Base-by-base conservation (phyloP, 2,888 invertebrate genomes). In the Idaea dimidiata region DNA sequence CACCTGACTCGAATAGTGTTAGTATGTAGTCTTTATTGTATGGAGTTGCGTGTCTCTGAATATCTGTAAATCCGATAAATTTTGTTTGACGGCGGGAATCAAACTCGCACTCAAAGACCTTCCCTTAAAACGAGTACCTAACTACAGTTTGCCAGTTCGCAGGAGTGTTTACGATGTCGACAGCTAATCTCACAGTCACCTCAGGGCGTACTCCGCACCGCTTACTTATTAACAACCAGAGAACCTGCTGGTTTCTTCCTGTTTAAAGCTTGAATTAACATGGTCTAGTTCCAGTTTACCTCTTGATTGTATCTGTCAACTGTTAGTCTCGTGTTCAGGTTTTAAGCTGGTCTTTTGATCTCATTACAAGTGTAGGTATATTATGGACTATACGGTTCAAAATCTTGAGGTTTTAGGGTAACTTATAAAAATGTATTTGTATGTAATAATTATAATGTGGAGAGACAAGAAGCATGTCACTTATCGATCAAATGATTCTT, bases 131-230 rank as follows among this genome's bases (percentile, higher is more conserved):
- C 43, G 43, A 43, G 43, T 43, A 43, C 3, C 14, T 43, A 43
- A 7, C 43, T 3, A 43, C 43, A 43, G 10, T 43, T 43, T 43
- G 43, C 17, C 54, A 54, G 54, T 68, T 62, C 64, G 17, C 33
- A 57, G 43, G 57, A 66, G 68, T 67, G 65, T 65, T 69, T 69
- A 66, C 64, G 57, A 58, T 62, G 16, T 62, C 66, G 65, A 67
- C 65, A 78, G 78, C 77, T 81, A 82, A 83, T 82, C 79, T 73
- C 73, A 66, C 75, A 63, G 66, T 68, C 69, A 74, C 82, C 81
- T 64, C 69, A 62, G 78, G 82, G 74, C 74, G 68, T 62, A 66
- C 73, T 76, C 70, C 67, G 66, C 67, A 70, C 73, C 70, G 73
- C 71, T 79, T 73, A 73, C 69, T 67, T 78, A 80, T 79, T 77